These are phyloP conservation scores for Stichodactyla mertensii DNA, from an alignment of 64 coral and sea anemone species.

Conservation along the genomic window DNA sequence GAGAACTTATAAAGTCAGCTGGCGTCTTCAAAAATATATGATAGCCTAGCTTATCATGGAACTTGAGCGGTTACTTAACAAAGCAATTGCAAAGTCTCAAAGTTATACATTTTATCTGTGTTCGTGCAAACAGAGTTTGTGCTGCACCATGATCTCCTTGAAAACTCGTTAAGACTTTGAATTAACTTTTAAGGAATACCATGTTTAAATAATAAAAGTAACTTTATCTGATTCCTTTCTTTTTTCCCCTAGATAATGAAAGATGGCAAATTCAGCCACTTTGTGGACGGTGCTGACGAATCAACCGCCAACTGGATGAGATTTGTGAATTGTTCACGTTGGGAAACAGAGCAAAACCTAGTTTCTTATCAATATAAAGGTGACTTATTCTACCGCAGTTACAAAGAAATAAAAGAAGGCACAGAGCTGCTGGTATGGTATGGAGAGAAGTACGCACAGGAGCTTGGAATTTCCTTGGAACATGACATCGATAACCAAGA, in stretches of 20 bases:
- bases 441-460: slow-evolving; percentile 67
- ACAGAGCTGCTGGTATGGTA: slow-evolving; percentile 74
- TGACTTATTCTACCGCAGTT: slow-evolving; percentile 60
- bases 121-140: too few species aligned
- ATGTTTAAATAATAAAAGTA: too few species aligned
- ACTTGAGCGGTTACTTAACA: too few species aligned
- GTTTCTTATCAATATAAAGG: slow-evolving; percentile 68
- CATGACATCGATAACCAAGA: slow-evolving; percentile 1
- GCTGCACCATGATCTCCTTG: too few species aligned
- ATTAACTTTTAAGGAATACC: too few species aligned
- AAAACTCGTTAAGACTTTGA: too few species aligned
- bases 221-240: too few species aligned
- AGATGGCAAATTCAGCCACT: slow-evolving; percentile 66
- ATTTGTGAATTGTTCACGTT: slow-evolving; percentile 74
- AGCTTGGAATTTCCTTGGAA: slow-evolving; percentile 38
- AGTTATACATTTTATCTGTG: too few species aligned
- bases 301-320: slow-evolving; percentile 68
- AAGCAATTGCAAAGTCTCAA: too few species aligned
- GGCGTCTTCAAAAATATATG: too few species aligned
- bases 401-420: slow-evolving; percentile 54
- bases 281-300: slow-evolving; percentile 54
- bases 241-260: neutral
- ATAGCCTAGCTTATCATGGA: too few species aligned
- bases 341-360: slow-evolving; percentile 70
- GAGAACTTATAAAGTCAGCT: too few species aligned